Conservation (phyloP, 1,140 invertebrate genomes). For the Schlechtendalia chinensis region DNA sequence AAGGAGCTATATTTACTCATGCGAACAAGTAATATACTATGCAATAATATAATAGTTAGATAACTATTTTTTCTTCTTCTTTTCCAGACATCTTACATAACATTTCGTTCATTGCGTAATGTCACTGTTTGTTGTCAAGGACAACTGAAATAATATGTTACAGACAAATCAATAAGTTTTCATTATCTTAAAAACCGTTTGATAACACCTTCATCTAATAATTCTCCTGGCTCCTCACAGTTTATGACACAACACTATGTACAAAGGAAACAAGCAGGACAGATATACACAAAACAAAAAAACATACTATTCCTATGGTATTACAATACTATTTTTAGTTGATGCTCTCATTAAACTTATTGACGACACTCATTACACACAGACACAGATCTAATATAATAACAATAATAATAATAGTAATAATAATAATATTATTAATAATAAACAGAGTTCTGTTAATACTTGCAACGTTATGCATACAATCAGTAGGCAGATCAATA, state of each 20-base stretch:
- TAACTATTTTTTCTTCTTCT: no score
- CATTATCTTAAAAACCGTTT: not conserved
- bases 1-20: not conserved
- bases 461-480: no score
- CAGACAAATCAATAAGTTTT: not conserved
- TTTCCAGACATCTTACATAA: no score
- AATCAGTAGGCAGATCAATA: no score
- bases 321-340: slow-evolving; percentile 8
- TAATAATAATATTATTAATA: no score
- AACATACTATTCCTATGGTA: not conserved
- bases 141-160: not conserved
- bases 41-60: not conserved
- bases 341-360: not conserved
- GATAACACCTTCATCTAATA: not conserved
- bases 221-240: not conserved
- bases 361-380: not conserved
- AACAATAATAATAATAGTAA: not conserved
- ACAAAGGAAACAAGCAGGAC: not conserved
- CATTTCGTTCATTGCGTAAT: not conserved
- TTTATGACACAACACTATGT: no score
- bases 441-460: no score
- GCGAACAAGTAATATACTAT: not conserved
- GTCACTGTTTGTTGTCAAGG: not conserved
- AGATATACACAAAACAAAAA: not conserved
- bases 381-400: not conserved